A percentile compares a stretch with the other conserved stretches of the same genome.
These are phyloP conservation scores for Tragelaphus buxtoni DNA, from an alignment of 2,113 vertebrate genomes.

Conservation along the genomic window DNA sequence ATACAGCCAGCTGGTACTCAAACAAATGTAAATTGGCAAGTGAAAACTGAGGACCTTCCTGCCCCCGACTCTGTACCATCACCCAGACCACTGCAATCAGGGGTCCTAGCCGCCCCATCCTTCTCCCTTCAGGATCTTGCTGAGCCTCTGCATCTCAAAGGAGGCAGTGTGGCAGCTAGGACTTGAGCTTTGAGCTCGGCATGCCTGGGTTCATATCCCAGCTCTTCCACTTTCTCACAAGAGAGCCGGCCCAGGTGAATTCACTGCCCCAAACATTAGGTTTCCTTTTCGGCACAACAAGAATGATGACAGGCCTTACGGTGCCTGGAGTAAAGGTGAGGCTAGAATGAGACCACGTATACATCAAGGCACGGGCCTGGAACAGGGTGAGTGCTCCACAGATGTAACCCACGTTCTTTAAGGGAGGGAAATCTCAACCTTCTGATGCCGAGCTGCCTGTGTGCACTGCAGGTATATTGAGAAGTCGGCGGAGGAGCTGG, in stretches of 20 bases:
- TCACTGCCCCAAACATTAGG: not conserved
- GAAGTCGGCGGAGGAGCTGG: conserved; percentile 97
- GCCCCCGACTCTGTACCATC: not conserved
- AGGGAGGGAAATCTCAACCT: not conserved
- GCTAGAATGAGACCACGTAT: not conserved
- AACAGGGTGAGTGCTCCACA: not conserved
- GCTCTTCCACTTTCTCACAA: not conserved
- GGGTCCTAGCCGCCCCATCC: not conserved
- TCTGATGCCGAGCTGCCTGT: not conserved
- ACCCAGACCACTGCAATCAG: not conserved
- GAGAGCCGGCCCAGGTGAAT: not conserved
- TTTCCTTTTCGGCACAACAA: not conserved
- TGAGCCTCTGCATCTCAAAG: not conserved
- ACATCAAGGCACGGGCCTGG: not conserved
- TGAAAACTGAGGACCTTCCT: not conserved
- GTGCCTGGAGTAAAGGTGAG: not conserved
- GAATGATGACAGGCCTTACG: not conserved
- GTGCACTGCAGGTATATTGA: conserved; percentile 91
- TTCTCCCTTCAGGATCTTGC: not conserved
- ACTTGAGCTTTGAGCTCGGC: not conserved
- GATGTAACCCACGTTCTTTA: not conserved
- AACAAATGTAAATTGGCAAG: not conserved
- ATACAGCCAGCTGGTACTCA: not conserved
- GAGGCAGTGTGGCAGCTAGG: not conserved
- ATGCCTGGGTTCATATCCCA: not conserved